These are phyloP conservation scores for Callorhinus ursinus DNA, from an alignment of 2,113 vertebrate species.

Conservation along the genomic window DNA sequence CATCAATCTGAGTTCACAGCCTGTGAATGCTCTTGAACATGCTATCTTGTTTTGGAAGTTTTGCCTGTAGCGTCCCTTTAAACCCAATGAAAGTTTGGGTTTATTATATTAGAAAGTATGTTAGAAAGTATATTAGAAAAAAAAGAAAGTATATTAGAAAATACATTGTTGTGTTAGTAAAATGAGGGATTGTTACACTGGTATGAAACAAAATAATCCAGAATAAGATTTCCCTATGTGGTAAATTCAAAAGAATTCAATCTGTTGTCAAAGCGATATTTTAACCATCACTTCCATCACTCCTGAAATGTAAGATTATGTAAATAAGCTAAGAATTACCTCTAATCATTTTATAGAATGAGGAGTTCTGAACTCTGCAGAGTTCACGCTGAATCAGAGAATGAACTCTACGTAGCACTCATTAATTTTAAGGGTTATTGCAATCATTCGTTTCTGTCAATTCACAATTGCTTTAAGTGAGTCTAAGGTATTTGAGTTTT, in stretches of 20 bases:
- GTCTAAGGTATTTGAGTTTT: conserved; percentile 50
- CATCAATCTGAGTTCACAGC: background rate
- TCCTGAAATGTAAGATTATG: conserved; percentile 62
- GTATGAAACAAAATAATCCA: background rate
- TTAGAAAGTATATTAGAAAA: too few species aligned
- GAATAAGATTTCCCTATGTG: background rate
- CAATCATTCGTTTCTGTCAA: conserved; percentile 73
- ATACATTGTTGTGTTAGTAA: background rate
- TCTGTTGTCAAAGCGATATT: background rate
- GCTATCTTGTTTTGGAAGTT: background rate
- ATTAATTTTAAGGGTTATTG: conserved; percentile 71
- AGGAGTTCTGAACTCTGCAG: conserved; percentile 43
- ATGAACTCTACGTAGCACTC: conserved; percentile 67
- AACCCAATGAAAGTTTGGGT: background rate
- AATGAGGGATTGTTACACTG: background rate
- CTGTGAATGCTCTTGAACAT: background rate
- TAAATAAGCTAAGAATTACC: conserved; percentile 58
- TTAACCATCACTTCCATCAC: background rate
- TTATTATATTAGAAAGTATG: too few species aligned
- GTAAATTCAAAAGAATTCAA: conserved; percentile 5
- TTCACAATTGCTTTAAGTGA: conserved; percentile 62
- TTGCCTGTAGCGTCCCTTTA: background rate
- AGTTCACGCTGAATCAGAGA: conserved; percentile 58
- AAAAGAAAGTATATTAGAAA: background rate
- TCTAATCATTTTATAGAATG: conserved; percentile 62